Base-by-base conservation (phyloP, 64 coral and sea anemone species). In the Catalaphyllia jardinei region DNA sequence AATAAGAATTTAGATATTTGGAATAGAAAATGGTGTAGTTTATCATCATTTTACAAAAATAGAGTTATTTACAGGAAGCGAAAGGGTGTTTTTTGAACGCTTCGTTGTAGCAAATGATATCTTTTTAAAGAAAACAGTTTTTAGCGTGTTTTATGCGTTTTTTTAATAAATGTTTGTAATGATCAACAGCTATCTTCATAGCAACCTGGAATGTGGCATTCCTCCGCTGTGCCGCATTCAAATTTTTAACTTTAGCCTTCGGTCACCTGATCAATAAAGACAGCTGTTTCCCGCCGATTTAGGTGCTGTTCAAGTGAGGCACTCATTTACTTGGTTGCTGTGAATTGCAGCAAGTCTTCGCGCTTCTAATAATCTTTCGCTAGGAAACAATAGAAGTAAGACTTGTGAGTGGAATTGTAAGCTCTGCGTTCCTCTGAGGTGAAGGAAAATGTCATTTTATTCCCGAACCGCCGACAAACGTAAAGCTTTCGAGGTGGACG, bases 241-340 rank as follows among this genome's bases (percentile, higher is more conserved):
- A 96, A 96, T 90, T 96, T 93, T n/a, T 86, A 55, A 64, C 88
- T 80, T 73, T 29, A 52, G 76, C 73, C 73, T 19, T 86, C 94
- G 87, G 94, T 96, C 94, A 96, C 94, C 94, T 96, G 94, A 96
- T 96, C 91, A 75, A 64, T 73, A 39, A 83, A 97, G 88, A 90
- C 95, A 97, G 95, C 95, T 97, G 95, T 93, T 93, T 97, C 95
- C 91, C 95, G 95, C 95, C 95, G 95, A 93, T 97, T 97, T 97
- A 20, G 42, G 67, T 52, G 18, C 25, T 16, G 16, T 17, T 80
- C 15, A 52, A 79, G 24, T 8, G 10, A 71, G 17, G 11, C 29
- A 31, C 27, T 62, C 67, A 7, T 27, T 39, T 25, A 27, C 67
- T 63, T 8, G 57, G 79, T 92, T 73, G 4, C 74, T 22, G 39